phyloP scores from a whole-genome alignment of 1,140 invertebrate genomes.

The Bombus polaris region DNA sequence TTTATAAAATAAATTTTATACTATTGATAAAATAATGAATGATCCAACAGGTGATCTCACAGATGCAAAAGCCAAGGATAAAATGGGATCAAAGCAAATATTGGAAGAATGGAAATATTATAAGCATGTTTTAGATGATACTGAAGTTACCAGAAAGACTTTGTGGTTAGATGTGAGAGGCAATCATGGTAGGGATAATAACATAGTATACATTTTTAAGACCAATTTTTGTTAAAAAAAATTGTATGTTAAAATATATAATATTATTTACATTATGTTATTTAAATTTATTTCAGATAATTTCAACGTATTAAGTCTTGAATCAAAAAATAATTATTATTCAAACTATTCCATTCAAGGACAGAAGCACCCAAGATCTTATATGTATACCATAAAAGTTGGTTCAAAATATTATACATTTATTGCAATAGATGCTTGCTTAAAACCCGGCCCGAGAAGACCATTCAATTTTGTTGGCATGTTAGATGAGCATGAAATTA shows the following conservation, averaged over 20 bases:
- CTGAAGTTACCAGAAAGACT: conserved; percentile 87
- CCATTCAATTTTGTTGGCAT: conserved; percentile 97
- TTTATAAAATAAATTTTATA: neutral
- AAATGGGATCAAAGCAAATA: conserved; percentile 92
- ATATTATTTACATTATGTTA: neutral
- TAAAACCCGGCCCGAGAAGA: conserved; percentile 91
- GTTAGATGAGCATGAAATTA: conserved; percentile 85
- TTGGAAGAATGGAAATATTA: conserved; percentile 94
- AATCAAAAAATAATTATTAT: conserved; percentile 90
- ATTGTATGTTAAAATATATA: neutral
- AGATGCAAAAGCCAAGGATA: conserved; percentile 92
- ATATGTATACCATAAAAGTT: conserved; percentile 86
- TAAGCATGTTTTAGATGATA: conserved; percentile 87
- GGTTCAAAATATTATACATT: conserved; percentile 88
- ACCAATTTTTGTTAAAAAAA: neutral
- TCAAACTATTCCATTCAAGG: conserved; percentile 93
- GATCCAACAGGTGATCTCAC: conserved; percentile 90
- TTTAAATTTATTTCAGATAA: conserved; percentile 88
- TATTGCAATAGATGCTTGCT: conserved; percentile 94
- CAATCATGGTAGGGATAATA: conserved; percentile 91
- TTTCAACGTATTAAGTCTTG: conserved; percentile 90
- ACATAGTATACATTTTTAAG: neutral
- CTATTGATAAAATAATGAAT: conserved; percentile 1
- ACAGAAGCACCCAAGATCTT: conserved; percentile 87
- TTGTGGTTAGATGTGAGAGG: conserved; percentile 96